phyloP scores from a whole-genome alignment of 2,888 invertebrate genomes.

The Exephanes ischioxanthus region DNA sequence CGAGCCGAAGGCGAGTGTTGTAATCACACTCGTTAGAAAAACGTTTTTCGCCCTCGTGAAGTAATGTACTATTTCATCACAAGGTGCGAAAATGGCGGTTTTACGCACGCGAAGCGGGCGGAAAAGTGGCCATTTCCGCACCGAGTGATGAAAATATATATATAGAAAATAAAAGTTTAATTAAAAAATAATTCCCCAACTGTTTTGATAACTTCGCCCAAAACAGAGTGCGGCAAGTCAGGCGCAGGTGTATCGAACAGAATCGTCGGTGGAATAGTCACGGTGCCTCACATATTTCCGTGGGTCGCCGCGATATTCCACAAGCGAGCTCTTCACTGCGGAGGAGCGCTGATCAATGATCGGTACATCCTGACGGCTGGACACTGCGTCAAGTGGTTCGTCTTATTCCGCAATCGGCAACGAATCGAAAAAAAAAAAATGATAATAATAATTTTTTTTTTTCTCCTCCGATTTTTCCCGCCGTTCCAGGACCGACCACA shows the following conservation, averaged over 20 bases:
- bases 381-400: constrained; percentile 87
- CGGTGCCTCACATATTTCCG: constrained; percentile 86
- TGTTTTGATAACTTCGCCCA: constrained; percentile 3
- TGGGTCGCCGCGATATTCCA: constrained; percentile 87
- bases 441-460: neutral
- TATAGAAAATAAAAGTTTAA: neutral
- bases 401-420: neutral
- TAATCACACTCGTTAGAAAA: no score
- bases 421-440: neutral
- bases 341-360: constrained; percentile 87
- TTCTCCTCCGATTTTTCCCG: neutral
- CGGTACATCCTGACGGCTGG: constrained; percentile 87
- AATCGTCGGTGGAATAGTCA: constrained; percentile 86
- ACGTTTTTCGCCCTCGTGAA: no score
- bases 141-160: no score
- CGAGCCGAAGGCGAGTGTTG: no score
- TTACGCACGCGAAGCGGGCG: no score
- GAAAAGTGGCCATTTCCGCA: no score
- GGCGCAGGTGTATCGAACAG: constrained; percentile 80
- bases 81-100: no score
- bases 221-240: constrained; percentile 79
- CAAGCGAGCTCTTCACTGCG: constrained; percentile 86
- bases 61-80: no score
- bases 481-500: constrained; percentile 61
- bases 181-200: neutral